Evolutionary conservation across 1,140 invertebrate genomes (phyloP).

Genomic region (Chymomyza costata): DNA sequence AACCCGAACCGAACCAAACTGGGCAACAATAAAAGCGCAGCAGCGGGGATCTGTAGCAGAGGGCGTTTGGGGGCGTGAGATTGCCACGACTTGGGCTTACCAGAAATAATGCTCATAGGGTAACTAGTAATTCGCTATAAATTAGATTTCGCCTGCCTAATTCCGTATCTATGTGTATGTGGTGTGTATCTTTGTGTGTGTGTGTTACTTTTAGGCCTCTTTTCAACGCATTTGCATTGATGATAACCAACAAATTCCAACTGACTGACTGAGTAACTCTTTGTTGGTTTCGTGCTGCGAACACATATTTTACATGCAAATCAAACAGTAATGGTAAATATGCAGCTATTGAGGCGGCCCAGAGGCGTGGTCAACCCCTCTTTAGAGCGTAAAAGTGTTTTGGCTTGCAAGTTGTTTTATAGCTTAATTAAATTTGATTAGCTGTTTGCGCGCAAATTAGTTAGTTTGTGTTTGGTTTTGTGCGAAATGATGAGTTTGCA

Average conservation of each 20-base stretch:
- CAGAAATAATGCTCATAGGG: too few relatives aligned
- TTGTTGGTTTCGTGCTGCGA: conserved; percentile 43
- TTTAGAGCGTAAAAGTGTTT: conserved; percentile 34
- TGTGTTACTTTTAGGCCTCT: too few relatives aligned
- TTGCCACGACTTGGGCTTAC: too few relatives aligned
- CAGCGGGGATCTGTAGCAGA: conserved; percentile 1
- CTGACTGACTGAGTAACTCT: conserved; percentile 15
- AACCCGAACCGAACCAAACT: too few relatives aligned
- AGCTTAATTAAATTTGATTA: conserved; percentile 73
- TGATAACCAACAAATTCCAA: conserved; percentile 47
- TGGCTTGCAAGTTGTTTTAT: conserved; percentile 41
- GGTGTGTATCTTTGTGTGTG: conserved; percentile 50
- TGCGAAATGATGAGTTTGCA: conserved; percentile 50
- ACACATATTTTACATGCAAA: conserved; percentile 59
- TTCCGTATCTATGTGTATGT: conserved; percentile 9
- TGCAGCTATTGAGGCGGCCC: conserved; percentile 3
- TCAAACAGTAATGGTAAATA: conserved; percentile 47
- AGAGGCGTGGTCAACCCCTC: neutral
- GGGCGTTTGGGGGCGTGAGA: conserved; percentile 37
- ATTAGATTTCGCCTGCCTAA: too few relatives aligned
- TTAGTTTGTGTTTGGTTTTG: conserved; percentile 60
- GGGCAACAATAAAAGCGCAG: too few relatives aligned
- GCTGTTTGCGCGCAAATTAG: conserved; percentile 60
- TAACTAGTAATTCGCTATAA: too few relatives aligned
- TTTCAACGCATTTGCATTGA: conserved; percentile 53